phyloP scores from a whole-genome alignment of 2,797 vertebrate species.

The Alfaro cultratus region DNA sequence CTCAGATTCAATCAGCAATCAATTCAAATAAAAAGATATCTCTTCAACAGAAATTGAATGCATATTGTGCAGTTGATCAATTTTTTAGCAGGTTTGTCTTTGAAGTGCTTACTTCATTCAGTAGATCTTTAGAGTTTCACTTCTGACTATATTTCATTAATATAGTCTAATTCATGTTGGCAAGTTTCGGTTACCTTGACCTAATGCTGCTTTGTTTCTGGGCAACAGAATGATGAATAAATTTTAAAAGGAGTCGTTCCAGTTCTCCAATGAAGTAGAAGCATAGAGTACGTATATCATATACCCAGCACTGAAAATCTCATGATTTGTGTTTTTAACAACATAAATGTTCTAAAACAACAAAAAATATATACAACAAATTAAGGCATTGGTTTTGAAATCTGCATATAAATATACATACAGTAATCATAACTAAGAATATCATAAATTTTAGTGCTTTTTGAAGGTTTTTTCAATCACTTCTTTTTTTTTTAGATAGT shows the following conservation, averaged over 20 bases:
- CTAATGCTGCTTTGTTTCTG: background rate
- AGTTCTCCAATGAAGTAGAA: background rate
- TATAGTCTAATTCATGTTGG: constrained; percentile 6
- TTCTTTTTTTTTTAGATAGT: background rate
- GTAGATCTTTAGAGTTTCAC: constrained; percentile 21
- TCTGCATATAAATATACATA: background rate
- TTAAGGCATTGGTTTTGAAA: background rate
- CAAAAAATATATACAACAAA: background rate
- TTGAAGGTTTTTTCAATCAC: background rate
- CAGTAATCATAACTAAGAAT: background rate
- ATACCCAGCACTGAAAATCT: background rate
- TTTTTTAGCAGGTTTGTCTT: constrained; percentile 42
- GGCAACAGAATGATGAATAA: background rate
- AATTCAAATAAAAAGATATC: constrained; percentile 39
- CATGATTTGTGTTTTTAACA: background rate
- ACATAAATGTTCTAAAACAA: background rate
- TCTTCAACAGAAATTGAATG: constrained; percentile 28
- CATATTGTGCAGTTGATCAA: constrained; percentile 30
- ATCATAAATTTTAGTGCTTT: background rate
- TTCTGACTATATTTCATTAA: constrained; percentile 23
- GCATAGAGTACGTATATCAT: background rate
- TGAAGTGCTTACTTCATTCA: constrained; percentile 35
- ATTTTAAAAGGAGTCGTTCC: background rate
- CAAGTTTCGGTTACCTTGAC: background rate
- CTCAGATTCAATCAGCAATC: constrained; percentile 45